Evolutionary conservation across 2,888 invertebrate species (phyloP), one percentile per base, ranked within the genome.

Genomic region (Selenia dentaria): DNA sequence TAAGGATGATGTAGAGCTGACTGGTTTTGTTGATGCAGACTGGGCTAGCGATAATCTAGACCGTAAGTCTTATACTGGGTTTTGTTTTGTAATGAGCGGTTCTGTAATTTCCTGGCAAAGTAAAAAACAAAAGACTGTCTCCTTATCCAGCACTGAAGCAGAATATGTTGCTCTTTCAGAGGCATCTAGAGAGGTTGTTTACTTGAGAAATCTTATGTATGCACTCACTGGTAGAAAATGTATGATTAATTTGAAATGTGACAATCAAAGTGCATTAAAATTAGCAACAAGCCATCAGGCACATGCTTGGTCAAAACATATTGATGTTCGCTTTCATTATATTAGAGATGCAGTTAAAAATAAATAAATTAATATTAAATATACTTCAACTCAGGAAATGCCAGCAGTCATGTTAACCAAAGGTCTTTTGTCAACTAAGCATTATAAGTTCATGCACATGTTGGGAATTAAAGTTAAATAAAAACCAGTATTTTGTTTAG

Each of bases 191-290:
- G 16, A 16, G 4, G 16, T 4, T 4, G 4, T 16, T 3, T 16
- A 16, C 4, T 16, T 16, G 4, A 16, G 16, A 16, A 16, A 2
- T 16, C 4, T 16, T 2, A 2, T 3, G 16, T 16, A 3, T 16
- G 16, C 2, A 16, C 2, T 16, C 16, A 16, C 16, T 3, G 4
- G 4, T 16, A 16, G 4, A 16, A 16, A 3, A 8, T 25, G 4
- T 31, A 32, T 14, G 1, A 22, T 31, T 10, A 24, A 4, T 6
- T 13, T 38, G 13, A 13, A 22, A 5, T 11, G 11, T 32, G 31
- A 39, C 10, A 31, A 14, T 32, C 31, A 39, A n/a, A 39, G 39
- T 25, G 39, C 39, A 16, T 12, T 22, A 8, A 34, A 34, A n/a
- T 34, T 34, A 5, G 12, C 33, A 6, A 10, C 6, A 6, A 20